Conservation (phyloP, 2,888 invertebrate species). For the Rhimphoctona megacephalus region DNA sequence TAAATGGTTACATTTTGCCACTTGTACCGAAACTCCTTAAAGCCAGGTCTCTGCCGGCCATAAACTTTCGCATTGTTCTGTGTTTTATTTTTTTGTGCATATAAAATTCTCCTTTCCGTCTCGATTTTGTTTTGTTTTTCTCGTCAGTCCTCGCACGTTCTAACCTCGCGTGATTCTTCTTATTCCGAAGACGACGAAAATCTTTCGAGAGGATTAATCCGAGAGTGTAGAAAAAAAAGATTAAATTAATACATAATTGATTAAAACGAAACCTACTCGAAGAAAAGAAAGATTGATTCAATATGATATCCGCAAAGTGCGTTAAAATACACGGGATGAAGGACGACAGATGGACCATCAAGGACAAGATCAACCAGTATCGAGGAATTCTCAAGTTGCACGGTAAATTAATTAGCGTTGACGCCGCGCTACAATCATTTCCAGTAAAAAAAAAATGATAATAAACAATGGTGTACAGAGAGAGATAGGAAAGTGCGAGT, state of each 20-base stretch:
- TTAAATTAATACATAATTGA: not conserved
- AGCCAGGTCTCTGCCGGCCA: not conserved
- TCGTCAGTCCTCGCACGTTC: not conserved
- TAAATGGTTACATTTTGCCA: too few relatives aligned
- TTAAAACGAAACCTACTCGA: not conserved
- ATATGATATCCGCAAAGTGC: slow-evolving; percentile 73
- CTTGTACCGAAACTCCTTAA: too few relatives aligned
- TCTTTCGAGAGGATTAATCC: not conserved
- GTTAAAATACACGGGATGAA: slow-evolving; percentile 88
- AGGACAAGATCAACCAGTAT: slow-evolving; percentile 89
- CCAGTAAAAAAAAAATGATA: not conserved
- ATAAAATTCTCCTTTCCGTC: not conserved
- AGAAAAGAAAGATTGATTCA: slow-evolving; percentile 7
- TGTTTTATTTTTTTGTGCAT: not conserved
- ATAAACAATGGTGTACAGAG: slow-evolving; percentile 81
- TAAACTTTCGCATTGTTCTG: not conserved
- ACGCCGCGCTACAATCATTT: not conserved
- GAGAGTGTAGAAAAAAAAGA: not conserved
- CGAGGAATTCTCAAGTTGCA: slow-evolving; percentile 88
- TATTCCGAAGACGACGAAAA: not conserved
- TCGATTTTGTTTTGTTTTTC: not conserved
- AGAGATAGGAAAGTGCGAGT: slow-evolving; percentile 88
- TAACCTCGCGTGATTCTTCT: slow-evolving; percentile 18
- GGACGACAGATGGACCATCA: slow-evolving; percentile 88
- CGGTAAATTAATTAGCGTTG: slow-evolving; percentile 83